Base-by-base conservation (phyloP, 1,140 invertebrate species). In the Arion vulgaris region DNA sequence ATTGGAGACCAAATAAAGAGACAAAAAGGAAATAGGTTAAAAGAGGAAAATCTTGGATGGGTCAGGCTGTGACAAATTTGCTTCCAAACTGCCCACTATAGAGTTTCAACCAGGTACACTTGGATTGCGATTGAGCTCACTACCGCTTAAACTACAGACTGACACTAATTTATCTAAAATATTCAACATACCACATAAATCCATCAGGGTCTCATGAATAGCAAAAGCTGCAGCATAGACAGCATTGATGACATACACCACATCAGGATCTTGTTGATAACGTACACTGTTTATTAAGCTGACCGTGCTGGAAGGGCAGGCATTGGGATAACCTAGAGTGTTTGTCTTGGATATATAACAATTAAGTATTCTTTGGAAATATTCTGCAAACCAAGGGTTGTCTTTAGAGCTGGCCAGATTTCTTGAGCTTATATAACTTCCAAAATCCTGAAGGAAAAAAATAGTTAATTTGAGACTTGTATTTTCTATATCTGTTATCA, bases 311-410 rank as follows among this genome's bases (percentile, higher is more conserved):
- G 82, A 71, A 23, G 79, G 66, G 80, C 91, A 92, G 26, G 82
- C 71, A 1, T 28, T 53, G 0, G 85, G 80, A 78, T 89, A 88
- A 19, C 79, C 71, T 28, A 84, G 71, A 15, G 85, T 83, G 15
- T 87, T 85, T 28, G 84, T 83, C 23, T 89, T 73, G 26, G 84
- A 75, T 9, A 68, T 82, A 75, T 91, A 92, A 82, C 91, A 92
- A 75, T 91, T 84, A 7, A 86, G 84, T 53, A 89, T 87, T 28
- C 85, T 77, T 82, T 92, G 88, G 84, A 91, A 92, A 80, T 88
- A 92, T 80, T 91, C 89, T 19, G 86, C 85, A 77, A 92, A 92
- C 91, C 91, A 92, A 0, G 90, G 90, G 78, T 92, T 92, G 41
- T 89, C 86, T 45, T 82, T 85, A 17, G 90, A 88, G 76, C 90